Evolutionary conservation across 2,113 vertebrate genomes (phyloP), one percentile per base, ranked within the genome.

Genomic region (Amblyopsis rosae): DNA sequence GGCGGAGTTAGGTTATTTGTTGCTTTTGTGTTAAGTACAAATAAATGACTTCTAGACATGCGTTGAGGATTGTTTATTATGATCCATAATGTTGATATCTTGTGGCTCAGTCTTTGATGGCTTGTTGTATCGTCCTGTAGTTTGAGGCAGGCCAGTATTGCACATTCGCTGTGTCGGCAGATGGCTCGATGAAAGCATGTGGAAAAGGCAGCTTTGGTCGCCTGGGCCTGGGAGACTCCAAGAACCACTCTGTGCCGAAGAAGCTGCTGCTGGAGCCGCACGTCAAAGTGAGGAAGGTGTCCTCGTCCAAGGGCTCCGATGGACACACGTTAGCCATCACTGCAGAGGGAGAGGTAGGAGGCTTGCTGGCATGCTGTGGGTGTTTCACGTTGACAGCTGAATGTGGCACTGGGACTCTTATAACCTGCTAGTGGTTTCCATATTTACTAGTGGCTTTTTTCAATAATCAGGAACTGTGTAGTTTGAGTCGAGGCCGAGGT

Each of bases 181-280:
- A 94, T 0, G 93, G 93, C 45, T 93, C 92, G 0, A 92, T 94
- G 1, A 88, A 91, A 49, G 93, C 92, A 58, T 94, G 93, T 11
- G 93, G 93, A 3, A 94, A 94, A 66, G 93, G 93, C 49, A 94
- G 93, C 83, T 94, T 94, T 2, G 93, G 93, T 15, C 89, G 93
- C 5, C 66, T 94, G 68, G 93, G 93, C 16, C 91, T 94, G 0
- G 93, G 93, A 0, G 93, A 94, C 82, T 94, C 93, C 9, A 94
- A 94, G 87, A 94, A 94, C 70, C 93, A 94, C 26, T 93, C 93
- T 0, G 89, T 91, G 10, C 92, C 93, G 3, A 94, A 94, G 83
- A 94, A 94, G 74, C 84, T 94, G 68, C 92, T 91, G 35, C 91
- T 94, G 26, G 93, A 94, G 48, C 93, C 93, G 1, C 91, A 91